A percentile compares a stretch with the other conserved stretches of the same genome.
These are phyloP conservation scores for Anthoscopus minutus DNA, from an alignment of 2,113 vertebrate genomes.

Conservation along the genomic window DNA sequence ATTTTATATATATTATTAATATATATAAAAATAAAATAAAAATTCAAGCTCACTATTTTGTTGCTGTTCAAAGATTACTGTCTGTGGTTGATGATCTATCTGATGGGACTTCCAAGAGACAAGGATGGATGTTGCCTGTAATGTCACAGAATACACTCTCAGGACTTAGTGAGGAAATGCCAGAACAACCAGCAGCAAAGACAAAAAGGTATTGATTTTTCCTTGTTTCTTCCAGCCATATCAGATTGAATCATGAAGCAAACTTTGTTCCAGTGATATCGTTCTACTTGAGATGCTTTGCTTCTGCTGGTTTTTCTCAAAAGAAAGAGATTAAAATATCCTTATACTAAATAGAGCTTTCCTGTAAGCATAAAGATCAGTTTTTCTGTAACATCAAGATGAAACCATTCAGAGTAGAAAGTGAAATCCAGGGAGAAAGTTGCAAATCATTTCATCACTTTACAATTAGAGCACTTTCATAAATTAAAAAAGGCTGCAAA, in stretches of 20 bases:
- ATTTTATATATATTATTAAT: no score
- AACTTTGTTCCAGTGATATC: background rate
- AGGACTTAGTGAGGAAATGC: slow-evolving; percentile 47
- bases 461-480: background rate
- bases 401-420: background rate
- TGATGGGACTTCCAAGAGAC: slow-evolving; percentile 51
- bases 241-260: background rate
- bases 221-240: background rate
- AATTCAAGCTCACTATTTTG: background rate
- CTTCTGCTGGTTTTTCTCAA: background rate
- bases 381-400: background rate
- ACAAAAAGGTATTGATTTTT: slow-evolving; percentile 69
- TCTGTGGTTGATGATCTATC: slow-evolving; percentile 50
- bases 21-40: background rate
- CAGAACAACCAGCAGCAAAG: slow-evolving; percentile 50
- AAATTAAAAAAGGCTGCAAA: background rate
- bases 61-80: slow-evolving; percentile 23
- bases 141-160: slow-evolving; percentile 66
- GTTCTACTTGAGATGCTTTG: background rate
- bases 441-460: background rate
- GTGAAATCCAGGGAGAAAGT: background rate
- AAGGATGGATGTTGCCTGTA: slow-evolving; percentile 64
- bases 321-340: background rate
- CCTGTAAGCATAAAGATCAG: background rate
- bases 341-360: background rate